A percentile compares a stretch with the other conserved stretches of the same genome.
phyloP scores from a whole-genome alignment of 1,140 invertebrate genomes.

The Globodera rostochiensis region DNA sequence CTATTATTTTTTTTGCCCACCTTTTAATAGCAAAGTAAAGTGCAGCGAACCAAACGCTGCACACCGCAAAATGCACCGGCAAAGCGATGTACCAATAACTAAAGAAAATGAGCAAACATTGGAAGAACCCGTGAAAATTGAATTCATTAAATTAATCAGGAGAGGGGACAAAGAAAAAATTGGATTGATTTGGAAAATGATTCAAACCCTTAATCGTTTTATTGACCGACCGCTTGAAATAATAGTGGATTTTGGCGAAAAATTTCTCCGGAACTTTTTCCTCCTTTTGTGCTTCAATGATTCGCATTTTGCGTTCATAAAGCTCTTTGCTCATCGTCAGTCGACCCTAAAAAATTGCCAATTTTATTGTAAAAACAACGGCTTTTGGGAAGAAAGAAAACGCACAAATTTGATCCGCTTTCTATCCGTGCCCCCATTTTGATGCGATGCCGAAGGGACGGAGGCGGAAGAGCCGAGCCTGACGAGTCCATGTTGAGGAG shows the following conservation, averaged over 20 bases:
- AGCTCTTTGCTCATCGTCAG: constrained; percentile 54
- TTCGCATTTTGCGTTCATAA: constrained; percentile 40
- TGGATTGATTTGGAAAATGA: too few species aligned
- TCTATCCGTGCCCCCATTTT: neutral
- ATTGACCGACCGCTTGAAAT: constrained; percentile 50
- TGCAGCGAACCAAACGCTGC: constrained; percentile 50
- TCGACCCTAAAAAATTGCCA: neutral
- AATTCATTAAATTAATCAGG: too few species aligned
- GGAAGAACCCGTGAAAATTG: too few species aligned
- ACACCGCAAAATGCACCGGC: constrained; percentile 50
- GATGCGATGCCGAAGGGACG: neutral
- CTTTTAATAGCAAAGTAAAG: constrained; percentile 55
- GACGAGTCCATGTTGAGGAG: neutral
- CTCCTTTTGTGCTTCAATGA: constrained; percentile 38
- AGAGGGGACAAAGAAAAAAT: too few species aligned
- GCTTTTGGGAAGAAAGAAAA: neutral
- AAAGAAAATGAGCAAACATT: neutral
- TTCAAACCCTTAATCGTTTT: too few species aligned
- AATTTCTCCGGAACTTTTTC: constrained; percentile 49
- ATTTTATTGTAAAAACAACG: too few species aligned
- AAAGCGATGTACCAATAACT: constrained; percentile 62
- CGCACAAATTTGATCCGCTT: neutral
- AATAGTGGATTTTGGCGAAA: constrained; percentile 61
- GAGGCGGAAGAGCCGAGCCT: neutral
- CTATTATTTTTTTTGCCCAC: constrained; percentile 22